Percentiles rank a stretch among this genome's conserved stretches.
Conservation (phyloP, 2,888 invertebrate genomes). For the Allophyes oxyacanthae region DNA sequence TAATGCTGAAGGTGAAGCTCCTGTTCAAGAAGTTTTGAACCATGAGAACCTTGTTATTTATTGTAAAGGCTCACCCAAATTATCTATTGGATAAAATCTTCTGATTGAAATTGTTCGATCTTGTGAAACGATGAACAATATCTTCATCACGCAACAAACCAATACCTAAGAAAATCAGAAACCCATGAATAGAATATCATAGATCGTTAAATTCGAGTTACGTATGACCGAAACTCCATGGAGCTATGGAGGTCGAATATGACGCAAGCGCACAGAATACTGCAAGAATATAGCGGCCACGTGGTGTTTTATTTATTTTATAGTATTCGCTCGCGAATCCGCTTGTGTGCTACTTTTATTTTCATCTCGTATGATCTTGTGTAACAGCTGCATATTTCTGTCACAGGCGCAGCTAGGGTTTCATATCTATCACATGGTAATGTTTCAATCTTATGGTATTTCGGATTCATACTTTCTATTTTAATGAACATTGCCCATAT, state of each 20-base stretch:
- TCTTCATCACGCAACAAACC: too few relatives aligned
- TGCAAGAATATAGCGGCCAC: constrained; percentile 57
- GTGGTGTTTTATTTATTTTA: constrained; percentile 52
- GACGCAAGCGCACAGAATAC: constrained; percentile 66
- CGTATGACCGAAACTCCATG: constrained; percentile 39
- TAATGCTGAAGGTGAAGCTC: too few relatives aligned
- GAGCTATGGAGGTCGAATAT: constrained; percentile 65
- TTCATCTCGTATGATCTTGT: constrained; percentile 13
- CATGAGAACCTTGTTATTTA: too few relatives aligned
- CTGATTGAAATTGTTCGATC: too few relatives aligned
- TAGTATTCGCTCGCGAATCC: constrained; percentile 43
- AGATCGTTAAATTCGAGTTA: constrained; percentile 63
- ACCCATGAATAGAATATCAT: constrained; percentile 34
- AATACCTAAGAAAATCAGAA: constrained; percentile 11
- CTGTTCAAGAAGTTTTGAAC: too few relatives aligned
- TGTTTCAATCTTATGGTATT: too few relatives aligned
- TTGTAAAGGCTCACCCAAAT: too few relatives aligned
- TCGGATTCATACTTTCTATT: too few relatives aligned
- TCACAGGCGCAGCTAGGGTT: not conserved
- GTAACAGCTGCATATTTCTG: constrained; percentile 5
- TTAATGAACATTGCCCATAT: too few relatives aligned
- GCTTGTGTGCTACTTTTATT: constrained; percentile 29
- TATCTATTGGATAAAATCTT: too few relatives aligned
- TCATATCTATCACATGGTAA: not conserved
- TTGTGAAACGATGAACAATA: too few relatives aligned